phyloP scores from a whole-genome alignment of 2,797 vertebrate genomes.

The Neosilurus mollespiculum region DNA sequence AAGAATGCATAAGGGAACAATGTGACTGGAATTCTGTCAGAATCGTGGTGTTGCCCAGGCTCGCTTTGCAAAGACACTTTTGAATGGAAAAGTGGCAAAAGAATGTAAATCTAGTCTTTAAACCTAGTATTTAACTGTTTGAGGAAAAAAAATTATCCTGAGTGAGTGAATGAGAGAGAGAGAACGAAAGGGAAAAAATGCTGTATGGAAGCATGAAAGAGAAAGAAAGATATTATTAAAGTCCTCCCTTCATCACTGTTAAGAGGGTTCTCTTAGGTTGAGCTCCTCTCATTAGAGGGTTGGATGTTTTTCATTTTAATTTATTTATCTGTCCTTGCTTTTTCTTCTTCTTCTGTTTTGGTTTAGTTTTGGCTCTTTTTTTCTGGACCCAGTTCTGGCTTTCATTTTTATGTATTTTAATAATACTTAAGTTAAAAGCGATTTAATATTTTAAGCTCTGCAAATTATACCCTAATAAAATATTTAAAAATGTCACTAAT shows the following conservation, averaged over 20 bases:
- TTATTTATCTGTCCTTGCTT: conserved; percentile 69
- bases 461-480: conserved; percentile 87
- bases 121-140: conserved; percentile 38
- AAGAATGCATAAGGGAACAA: conserved; percentile 2
- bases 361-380: conserved; percentile 63
- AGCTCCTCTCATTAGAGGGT: conserved; percentile 67
- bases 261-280: conserved; percentile 58
- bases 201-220: conserved; percentile 30
- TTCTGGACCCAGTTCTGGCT: conserved; percentile 82
- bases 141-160: conserved; percentile 45
- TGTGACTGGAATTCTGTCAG: conserved; percentile 6
- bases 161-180: conserved; percentile 31
- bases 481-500: conserved; percentile 73
- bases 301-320: conserved; percentile 74
- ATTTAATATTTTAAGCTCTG: conserved; percentile 87
- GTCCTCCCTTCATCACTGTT: conserved; percentile 64
- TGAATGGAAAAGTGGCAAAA: conserved; percentile 48
- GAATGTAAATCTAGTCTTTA: conserved; percentile 57
- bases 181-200: conserved; percentile 14
- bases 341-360: conserved; percentile 44
- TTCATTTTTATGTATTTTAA: conserved; percentile 86
- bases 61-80: conserved; percentile 52
- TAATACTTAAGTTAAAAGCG: conserved; percentile 85
- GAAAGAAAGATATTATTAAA: conserved; percentile 41
- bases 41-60: conserved; percentile 15